A percentile compares a stretch with the other conserved stretches of the same genome.
Conservation (phyloP, 2,888 invertebrate species). For the Liodrosophila aerea region DNA sequence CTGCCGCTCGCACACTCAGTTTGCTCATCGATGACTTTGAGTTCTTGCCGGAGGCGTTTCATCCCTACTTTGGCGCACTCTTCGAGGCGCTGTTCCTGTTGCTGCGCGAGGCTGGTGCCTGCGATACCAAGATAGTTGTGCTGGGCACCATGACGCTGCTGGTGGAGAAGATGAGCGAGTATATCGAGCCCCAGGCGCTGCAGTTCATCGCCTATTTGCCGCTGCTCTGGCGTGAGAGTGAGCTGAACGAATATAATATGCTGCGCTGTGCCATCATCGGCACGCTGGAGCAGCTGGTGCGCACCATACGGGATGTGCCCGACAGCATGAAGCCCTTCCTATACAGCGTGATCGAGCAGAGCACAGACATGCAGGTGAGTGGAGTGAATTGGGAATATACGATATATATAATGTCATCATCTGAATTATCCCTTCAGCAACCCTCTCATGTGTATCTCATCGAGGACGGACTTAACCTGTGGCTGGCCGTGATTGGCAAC, state of each 20-base stretch:
- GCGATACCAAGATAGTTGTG: slow-evolving; percentile 97
- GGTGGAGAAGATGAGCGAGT: slow-evolving; percentile 91
- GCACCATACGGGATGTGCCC: slow-evolving; percentile 86
- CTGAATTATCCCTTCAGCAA: too few relatives aligned
- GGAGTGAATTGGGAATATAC: too few relatives aligned
- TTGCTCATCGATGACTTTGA: slow-evolving; percentile 95
- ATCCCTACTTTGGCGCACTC: slow-evolving; percentile 90
- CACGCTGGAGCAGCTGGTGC: slow-evolving; percentile 90
- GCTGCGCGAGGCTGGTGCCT: slow-evolving; percentile 93
- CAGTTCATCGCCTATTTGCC: slow-evolving; percentile 92
- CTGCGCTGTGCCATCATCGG: slow-evolving; percentile 94
- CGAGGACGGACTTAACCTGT: slow-evolving; percentile 95
- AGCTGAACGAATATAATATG: slow-evolving; percentile 90
- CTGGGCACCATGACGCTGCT: slow-evolving; percentile 94
- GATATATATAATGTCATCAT: too few relatives aligned
- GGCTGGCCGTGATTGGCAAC: slow-evolving; percentile 92
- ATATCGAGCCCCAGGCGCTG: slow-evolving; percentile 86
- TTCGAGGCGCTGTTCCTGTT: slow-evolving; percentile 92
- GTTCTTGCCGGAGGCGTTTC: slow-evolving; percentile 93
- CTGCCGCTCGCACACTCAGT: slow-evolving; percentile 92
- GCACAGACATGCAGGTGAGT: slow-evolving; percentile 88
- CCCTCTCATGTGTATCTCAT: slow-evolving; percentile 93
- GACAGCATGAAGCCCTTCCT: slow-evolving; percentile 86
- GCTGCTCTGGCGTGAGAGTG: slow-evolving; percentile 93
- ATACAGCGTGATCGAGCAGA: slow-evolving; percentile 87